Evolutionary conservation across 2,888 invertebrate genomes (phyloP), one percentile per base, ranked within the genome.

Genomic region (Coleophora deauratella): DNA sequence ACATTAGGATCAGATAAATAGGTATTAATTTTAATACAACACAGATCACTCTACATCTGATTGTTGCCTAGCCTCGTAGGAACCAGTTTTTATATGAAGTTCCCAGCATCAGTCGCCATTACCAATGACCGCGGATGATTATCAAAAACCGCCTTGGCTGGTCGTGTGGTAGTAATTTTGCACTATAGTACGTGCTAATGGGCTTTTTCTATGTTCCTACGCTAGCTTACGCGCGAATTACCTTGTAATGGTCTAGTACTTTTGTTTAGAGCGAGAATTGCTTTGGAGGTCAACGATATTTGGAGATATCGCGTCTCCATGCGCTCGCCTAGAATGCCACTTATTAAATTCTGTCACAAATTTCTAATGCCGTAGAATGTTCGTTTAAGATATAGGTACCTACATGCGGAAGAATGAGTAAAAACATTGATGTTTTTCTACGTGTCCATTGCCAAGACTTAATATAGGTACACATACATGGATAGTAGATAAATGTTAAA

Each of bases 241-340:
- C 10, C 33, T 41, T 12, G 41, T 33, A 37, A 9, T 38, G 27
- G 15, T 30, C 27, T 36, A 31, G 37, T 12, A 36, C 9, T 35
- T 37, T 36, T 33, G 41, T 33, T 33, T 33, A 13, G 15, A 9
- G 10, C 33, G 37, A 32, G 39, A 35, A 32, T 31, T 44, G 50
- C 55, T 66, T 69, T 65, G 55, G 66, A 67, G 72, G 74, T 72
- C 68, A 74, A 68, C 62, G 66, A 58, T 65, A 65, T 66, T 64
- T 53, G 47, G 49, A 57, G 62, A 59, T 63, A 66, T 63, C 65
- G 59, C 53, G 59, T 56, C 52, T 57, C 54, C 50, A 43, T 54
- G 53, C 54, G 55, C 50, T 54, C 59, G 59, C 66, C 64, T 66
- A 66, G 64, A 63, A 64, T 63, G 57, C 48, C 60, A 74, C 62